phyloP scores from a whole-genome alignment of 1,140 invertebrate species.

The Diuraphis noxia region DNA sequence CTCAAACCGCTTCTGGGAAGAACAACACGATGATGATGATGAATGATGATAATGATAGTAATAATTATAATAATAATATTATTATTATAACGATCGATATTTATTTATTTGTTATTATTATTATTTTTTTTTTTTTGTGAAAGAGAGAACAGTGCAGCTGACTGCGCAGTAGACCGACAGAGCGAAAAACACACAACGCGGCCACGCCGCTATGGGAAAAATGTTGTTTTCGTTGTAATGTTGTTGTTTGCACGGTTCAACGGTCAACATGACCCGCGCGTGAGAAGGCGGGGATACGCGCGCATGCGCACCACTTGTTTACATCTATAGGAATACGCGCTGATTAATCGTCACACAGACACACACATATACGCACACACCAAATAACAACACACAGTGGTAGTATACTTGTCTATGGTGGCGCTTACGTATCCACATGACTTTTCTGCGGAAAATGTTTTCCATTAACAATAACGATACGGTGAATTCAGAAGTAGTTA shows the following conservation, averaged over 20 bases:
- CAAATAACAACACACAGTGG: constrained; percentile 24
- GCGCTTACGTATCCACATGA: constrained; percentile 52
- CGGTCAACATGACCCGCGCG: constrained; percentile 52
- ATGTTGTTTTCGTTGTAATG: constrained; percentile 53
- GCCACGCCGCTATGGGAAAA: constrained; percentile 39
- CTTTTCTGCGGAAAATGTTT: constrained; percentile 54
- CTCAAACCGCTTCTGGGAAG: too few relatives aligned
- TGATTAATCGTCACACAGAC: constrained; percentile 52
- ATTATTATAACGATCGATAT: neutral
- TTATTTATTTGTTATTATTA: neutral
- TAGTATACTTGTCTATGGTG: too few relatives aligned
- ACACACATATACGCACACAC: constrained; percentile 21
- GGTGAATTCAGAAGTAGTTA: neutral
- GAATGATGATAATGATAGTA: neutral
- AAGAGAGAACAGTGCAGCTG: neutral
- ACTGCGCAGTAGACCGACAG: neutral
- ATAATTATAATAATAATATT: neutral
- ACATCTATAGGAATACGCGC: constrained; percentile 53
- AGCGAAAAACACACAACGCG: neutral
- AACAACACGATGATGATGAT: neutral
- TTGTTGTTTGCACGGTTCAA: constrained; percentile 53
- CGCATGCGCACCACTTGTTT: constrained; percentile 52
- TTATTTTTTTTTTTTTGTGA: neutral
- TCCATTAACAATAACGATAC: constrained; percentile 35
- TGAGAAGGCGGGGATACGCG: constrained; percentile 2